Percentiles rank a stretch among this genome's conserved stretches.
phyloP scores from a whole-genome alignment of 2,888 invertebrate species.

The Beris morrisii region DNA sequence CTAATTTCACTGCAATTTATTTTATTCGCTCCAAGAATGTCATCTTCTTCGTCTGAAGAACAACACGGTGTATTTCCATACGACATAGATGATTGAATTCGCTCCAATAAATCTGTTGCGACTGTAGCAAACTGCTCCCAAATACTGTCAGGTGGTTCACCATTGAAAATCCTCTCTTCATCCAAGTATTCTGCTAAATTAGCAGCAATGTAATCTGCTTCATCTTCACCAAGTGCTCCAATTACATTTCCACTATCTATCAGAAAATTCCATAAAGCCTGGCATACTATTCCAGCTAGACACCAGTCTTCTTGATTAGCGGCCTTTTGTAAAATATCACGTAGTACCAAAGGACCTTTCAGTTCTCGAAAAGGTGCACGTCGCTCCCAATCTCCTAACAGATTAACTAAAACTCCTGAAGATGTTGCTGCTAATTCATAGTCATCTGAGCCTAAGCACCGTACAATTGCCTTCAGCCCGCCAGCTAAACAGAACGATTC shows the following conservation, averaged over 20 bases:
- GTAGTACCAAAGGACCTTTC: constrained; percentile 59
- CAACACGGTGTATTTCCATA: constrained; percentile 36
- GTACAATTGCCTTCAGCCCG: constrained; percentile 63
- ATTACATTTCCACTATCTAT: constrained; percentile 60
- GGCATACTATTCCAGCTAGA: constrained; percentile 71
- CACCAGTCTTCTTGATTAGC: constrained; percentile 67
- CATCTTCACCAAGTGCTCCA: constrained; percentile 57
- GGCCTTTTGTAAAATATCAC: constrained; percentile 61
- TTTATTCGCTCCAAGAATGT: constrained; percentile 14
- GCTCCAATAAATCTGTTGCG: constrained; percentile 71
- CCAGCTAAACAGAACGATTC: constrained; percentile 69
- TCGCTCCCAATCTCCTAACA: constrained; percentile 65
- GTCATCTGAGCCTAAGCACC: constrained; percentile 64
- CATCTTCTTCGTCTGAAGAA: constrained; percentile 38
- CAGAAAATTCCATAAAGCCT: constrained; percentile 73
- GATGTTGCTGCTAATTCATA: constrained; percentile 73
- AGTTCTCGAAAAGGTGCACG: constrained; percentile 59
- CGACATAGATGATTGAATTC: constrained; percentile 48
- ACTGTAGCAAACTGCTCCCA: constrained; percentile 79
- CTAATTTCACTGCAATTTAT: constrained; percentile 13
- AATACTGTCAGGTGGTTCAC: constrained; percentile 47
- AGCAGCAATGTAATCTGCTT: constrained; percentile 60
- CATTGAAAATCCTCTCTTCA: constrained; percentile 62
- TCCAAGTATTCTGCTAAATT: constrained; percentile 62
- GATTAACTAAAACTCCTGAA: constrained; percentile 81